These are phyloP conservation scores for Sebastes vulpes DNA, from an alignment of 2,797 vertebrate species.

Conservation along the genomic window DNA sequence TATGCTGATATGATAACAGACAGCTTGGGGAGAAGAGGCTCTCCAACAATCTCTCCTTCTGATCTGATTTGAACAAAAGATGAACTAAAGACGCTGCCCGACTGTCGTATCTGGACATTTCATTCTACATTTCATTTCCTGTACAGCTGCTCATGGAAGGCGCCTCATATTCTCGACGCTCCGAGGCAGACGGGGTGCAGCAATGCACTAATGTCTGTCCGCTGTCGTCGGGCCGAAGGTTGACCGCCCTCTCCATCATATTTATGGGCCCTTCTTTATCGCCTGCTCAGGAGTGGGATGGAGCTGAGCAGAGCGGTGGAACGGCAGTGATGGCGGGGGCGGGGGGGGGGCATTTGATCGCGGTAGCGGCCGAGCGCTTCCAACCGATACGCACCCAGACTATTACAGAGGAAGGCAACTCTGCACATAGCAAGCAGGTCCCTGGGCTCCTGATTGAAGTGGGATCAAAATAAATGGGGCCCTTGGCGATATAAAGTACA, in stretches of 20 bases:
- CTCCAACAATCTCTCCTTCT: conserved; percentile 29
- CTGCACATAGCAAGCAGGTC: conserved; percentile 10
- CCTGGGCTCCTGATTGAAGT: conserved; percentile 1
- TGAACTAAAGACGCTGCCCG: conserved; percentile 31
- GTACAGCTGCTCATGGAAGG: conserved; percentile 57
- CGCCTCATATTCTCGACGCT: conserved; percentile 61
- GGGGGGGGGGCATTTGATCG: background rate
- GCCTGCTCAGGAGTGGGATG: conserved; percentile 45
- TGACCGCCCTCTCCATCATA: conserved; percentile 74
- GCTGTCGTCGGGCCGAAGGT: conserved; percentile 68
- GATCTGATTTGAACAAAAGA: conserved; percentile 57
- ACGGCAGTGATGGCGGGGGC: conserved; percentile 1
- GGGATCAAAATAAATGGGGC: conserved; percentile 37
- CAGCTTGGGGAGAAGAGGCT: conserved; percentile 24
- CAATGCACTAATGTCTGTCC: conserved; percentile 61
- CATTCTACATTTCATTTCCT: conserved; percentile 80
- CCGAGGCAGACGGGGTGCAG: conserved; percentile 57
- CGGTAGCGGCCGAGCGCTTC: background rate
- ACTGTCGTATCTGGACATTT: conserved; percentile 64
- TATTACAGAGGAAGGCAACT: conserved; percentile 16
- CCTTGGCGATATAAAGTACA: background rate
- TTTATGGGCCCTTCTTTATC: conserved; percentile 77
- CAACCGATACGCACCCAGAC: conserved; percentile 23
- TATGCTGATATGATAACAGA: conserved; percentile 29
- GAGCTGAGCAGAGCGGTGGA: conserved; percentile 5